Evolutionary conservation across 2,888 invertebrate species (phyloP), one percentile per base, ranked within the genome.

Genomic region (Platycheirus albimanus): DNA sequence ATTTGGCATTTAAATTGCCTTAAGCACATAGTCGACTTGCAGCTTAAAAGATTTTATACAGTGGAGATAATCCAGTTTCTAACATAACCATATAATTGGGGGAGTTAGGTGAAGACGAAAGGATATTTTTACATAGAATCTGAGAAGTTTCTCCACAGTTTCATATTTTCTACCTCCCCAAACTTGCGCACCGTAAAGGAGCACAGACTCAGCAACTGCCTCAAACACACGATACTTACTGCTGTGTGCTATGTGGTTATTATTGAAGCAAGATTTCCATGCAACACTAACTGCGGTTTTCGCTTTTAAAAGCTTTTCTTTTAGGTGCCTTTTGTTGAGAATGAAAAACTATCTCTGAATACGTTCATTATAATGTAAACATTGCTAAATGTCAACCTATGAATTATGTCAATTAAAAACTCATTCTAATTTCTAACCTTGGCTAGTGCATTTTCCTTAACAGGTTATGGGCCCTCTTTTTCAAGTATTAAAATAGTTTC

Each of bases 401-500:
- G 28, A 20, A 24, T 49, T 49, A 24, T n/a, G 49, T 11, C 49
- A 49, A 49, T n/a, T n/a, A 49, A 20, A 49, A 28, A 49, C 13
- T 49, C 20, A 20, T 49, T 49, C 49, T 49, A 49, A 49, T 49
- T 24, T 49, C 28, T 24, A 24, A 24, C 24, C 6, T 24, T 4
- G 6, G 24, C 24, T 4, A 24, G 24, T 52, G 51, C 51, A 52
- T 30, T 52, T 30, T 52, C 13, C 30, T 45, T 61, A 61, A 61
- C 45, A 61, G 49, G 64, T 51, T 66, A 66, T 51, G 61, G 61
- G 45, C 61, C 45, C 6, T 24, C 24, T 8, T 8, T 19, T 17
- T 49, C 24, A 49, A 24, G 45, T 20, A 13, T 49, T 24, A 49
- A 49, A 49, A 13, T 24, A 49, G 49, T 24, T 49, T 49, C 13